Conservation (phyloP, 2,113 vertebrate species). For the Cephalopholis sonnerati region DNA sequence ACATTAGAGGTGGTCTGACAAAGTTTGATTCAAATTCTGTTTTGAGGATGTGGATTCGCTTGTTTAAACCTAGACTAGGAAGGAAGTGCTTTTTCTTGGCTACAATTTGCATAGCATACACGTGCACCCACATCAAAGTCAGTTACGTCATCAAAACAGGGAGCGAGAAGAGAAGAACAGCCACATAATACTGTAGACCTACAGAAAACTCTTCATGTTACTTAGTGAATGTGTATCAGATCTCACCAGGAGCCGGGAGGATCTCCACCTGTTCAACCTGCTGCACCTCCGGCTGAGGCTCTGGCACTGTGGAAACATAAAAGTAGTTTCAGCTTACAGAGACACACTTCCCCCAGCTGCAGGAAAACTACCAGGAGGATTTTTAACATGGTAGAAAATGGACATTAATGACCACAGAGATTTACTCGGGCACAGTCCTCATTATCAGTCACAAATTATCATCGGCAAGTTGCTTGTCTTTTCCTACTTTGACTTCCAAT, state of each 20-base stretch:
- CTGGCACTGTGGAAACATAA: slow-evolving; percentile 65
- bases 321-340: background rate
- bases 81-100: slow-evolving; percentile 17
- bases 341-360: background rate
- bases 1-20: background rate
- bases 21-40: slow-evolving; percentile 3
- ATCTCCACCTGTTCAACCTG: slow-evolving; percentile 64
- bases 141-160: background rate
- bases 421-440: background rate
- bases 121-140: slow-evolving; percentile 4
- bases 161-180: background rate
- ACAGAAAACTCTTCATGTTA: background rate
- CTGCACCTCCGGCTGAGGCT: slow-evolving; percentile 56
- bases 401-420: slow-evolving; percentile 7
- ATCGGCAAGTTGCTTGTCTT: background rate
- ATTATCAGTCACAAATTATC: slow-evolving; percentile 2
- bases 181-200: background rate
- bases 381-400: background rate
- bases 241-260: slow-evolving; percentile 74
- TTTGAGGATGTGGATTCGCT: slow-evolving; percentile 14
- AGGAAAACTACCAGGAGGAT: background rate
- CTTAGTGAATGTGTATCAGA: background rate
- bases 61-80: background rate
- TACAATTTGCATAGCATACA: slow-evolving; percentile 5
- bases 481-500: background rate